Conservation (phyloP, 2,888 invertebrate genomes). For the Drosophila tripunctata region DNA sequence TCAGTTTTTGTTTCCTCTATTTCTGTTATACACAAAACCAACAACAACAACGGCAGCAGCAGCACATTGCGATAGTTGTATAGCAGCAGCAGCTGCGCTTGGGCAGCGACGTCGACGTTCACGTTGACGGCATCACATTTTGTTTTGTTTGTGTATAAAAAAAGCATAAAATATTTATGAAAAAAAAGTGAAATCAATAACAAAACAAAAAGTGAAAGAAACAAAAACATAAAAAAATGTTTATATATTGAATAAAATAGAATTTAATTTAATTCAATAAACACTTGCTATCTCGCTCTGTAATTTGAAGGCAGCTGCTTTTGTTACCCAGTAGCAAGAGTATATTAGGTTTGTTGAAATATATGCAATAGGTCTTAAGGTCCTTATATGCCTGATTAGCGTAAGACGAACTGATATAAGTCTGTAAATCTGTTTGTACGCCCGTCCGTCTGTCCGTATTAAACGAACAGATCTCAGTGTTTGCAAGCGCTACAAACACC, state of each 20-base stretch:
- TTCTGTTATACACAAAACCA: conserved; percentile 57
- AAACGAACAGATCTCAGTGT: too few species aligned
- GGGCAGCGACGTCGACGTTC: conserved; percentile 1
- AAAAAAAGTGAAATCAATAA: conserved; percentile 77
- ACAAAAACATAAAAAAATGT: conserved; percentile 41
- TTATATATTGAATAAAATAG: conserved; percentile 23
- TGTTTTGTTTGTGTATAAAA: too few species aligned
- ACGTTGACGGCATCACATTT: conserved; percentile 20
- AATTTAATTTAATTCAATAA: background rate
- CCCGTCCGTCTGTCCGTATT: too few species aligned
- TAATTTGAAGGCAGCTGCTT: background rate
- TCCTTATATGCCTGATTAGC: too few species aligned
- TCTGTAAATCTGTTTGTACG: too few species aligned
- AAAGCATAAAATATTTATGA: conserved; percentile 56
- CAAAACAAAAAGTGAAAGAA: conserved; percentile 39
- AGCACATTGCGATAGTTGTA: conserved; percentile 9
- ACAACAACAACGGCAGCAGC: conserved; percentile 10
- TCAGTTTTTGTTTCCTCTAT: conserved; percentile 49
- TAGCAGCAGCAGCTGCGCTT: too few species aligned
- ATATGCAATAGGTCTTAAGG: too few species aligned
- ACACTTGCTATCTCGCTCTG: conserved; percentile 6
- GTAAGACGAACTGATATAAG: too few species aligned
- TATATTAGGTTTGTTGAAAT: too few species aligned
- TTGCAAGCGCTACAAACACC: too few species aligned
- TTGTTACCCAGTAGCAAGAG: too few species aligned